A percentile compares a stretch with the other conserved stretches of the same genome.
Evolutionary conservation across 2,888 invertebrate genomes (phyloP).

Genomic region (Cacoxenus indagator): DNA sequence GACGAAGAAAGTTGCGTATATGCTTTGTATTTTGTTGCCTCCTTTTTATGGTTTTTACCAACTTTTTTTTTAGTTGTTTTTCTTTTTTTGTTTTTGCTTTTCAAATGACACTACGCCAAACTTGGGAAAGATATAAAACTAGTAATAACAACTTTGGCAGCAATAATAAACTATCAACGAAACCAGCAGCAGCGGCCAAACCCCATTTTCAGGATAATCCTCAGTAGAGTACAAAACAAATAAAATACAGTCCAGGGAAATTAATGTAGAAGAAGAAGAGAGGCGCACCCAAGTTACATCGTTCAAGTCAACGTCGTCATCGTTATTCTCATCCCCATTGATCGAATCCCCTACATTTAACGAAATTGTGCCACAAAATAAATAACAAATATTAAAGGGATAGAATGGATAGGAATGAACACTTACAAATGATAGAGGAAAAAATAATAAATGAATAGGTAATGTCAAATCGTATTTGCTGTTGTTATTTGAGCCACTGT

Average conservation of each 20-base stretch:
- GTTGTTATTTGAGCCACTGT: too few relatives aligned
- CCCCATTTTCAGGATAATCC: constrained; percentile 29
- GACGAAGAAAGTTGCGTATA: too few relatives aligned
- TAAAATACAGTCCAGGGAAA: constrained; percentile 64
- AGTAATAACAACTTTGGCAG: constrained; percentile 23
- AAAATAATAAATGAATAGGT: neutral
- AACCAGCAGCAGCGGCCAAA: constrained; percentile 41
- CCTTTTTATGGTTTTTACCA: too few relatives aligned
- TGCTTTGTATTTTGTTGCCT: too few relatives aligned
- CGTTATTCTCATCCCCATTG: neutral
- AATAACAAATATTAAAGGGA: constrained; percentile 4
- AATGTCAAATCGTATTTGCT: neutral
- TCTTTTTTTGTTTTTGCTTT: too few relatives aligned
- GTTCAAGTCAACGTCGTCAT: too few relatives aligned
- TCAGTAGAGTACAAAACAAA: constrained; percentile 44
- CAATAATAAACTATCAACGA: constrained; percentile 60
- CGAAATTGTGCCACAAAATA: constrained; percentile 5
- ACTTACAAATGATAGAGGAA: neutral
- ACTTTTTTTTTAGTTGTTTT: too few relatives aligned
- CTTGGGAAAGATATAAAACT: neutral
- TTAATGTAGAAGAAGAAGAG: constrained; percentile 46
- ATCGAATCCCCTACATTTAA: neutral
- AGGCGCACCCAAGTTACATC: constrained; percentile 8
- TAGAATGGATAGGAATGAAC: neutral
- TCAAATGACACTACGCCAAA: too few relatives aligned